These are phyloP conservation scores for Meandrusa payeni DNA, from an alignment of 2,888 invertebrate genomes.

Conservation along the genomic window DNA sequence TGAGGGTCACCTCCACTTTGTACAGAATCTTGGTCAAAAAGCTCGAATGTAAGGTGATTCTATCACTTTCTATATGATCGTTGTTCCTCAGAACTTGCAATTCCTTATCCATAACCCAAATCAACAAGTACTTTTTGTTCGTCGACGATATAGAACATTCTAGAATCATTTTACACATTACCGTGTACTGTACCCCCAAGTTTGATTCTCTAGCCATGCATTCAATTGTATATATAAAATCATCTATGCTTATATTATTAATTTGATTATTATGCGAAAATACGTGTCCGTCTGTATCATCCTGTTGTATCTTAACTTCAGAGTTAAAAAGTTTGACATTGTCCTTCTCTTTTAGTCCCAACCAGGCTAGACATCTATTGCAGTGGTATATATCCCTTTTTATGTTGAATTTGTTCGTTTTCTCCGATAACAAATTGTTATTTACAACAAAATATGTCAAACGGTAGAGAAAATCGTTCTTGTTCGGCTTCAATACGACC, in stretches of 20 bases:
- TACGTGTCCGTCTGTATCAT: constrained; percentile 40
- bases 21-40: constrained; percentile 81
- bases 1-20: constrained; percentile 65
- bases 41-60: constrained; percentile 59
- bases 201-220: constrained; percentile 71
- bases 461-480: constrained; percentile 80
- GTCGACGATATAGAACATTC: constrained; percentile 63
- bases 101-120: constrained; percentile 83
- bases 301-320: constrained; percentile 66
- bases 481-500: constrained; percentile 63
- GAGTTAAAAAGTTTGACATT: constrained; percentile 80
- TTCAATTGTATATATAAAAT: constrained; percentile 78
- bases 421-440: constrained; percentile 55
- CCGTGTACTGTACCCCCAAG: constrained; percentile 68
- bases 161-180: constrained; percentile 79
- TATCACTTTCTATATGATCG: constrained; percentile 43
- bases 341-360: constrained; percentile 70
- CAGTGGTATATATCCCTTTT: constrained; percentile 76
- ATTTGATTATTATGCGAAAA: constrained; percentile 47
- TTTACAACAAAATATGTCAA: constrained; percentile 78
- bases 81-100: constrained; percentile 70
- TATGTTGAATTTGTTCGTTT: constrained; percentile 64
- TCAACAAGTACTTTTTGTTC: constrained; percentile 73
- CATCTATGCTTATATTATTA: constrained; percentile 55
- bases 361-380: constrained; percentile 79